Evolutionary conservation across 2,888 invertebrate species (phyloP), one percentile per base, ranked within the genome.

Genomic region (Lysandra bellargus): DNA sequence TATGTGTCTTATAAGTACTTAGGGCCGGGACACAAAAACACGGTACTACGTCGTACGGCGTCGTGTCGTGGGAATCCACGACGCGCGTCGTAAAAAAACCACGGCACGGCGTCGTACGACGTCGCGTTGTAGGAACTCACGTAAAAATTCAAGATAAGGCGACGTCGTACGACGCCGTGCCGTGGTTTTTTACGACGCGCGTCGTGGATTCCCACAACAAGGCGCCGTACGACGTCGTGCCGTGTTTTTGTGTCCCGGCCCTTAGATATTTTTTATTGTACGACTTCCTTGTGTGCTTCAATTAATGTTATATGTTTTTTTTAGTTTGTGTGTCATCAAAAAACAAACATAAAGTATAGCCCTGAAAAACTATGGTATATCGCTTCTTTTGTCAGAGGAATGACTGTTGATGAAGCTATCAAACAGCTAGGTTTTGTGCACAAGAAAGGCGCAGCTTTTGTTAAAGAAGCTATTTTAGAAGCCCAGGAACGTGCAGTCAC

Each of bases 351-450:
- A 74, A 98, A 98, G 91, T 98, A 99, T 88, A 98, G 98, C 86
- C 97, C 97, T 0, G 96, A 97, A 87, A 99, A 98, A 89, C 96
- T 99, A 96, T 99, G 98, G 98, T 99, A 98, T 84, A 95, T 98
- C 73, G 98, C 99, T 3, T 93, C 95, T 83, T 95, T 99, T 87
- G 96, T 99, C 2, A 95, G 99, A 85, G 99, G 99, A 17, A 97
- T 99, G 97, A 95, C 97, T 23, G 97, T 99, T 2, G 99, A 99
- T 91, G 99, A 99, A 92, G 99, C 99, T 14, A 88, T 99, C 0
- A 98, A 97, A 88, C 99, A 99, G 89, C 92, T 99, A 17, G 96
- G 96, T 84, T 99, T 98, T 94, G 95, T 98, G 0, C 88, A 95
- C 12, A 97, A 97, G 86, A 98, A 98, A 90, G 98, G 98, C 49